Percentiles rank a stretch among this genome's conserved stretches.
phyloP scores from a whole-genome alignment of 2,888 invertebrate genomes.

The Tetanocera ferruginea region DNA sequence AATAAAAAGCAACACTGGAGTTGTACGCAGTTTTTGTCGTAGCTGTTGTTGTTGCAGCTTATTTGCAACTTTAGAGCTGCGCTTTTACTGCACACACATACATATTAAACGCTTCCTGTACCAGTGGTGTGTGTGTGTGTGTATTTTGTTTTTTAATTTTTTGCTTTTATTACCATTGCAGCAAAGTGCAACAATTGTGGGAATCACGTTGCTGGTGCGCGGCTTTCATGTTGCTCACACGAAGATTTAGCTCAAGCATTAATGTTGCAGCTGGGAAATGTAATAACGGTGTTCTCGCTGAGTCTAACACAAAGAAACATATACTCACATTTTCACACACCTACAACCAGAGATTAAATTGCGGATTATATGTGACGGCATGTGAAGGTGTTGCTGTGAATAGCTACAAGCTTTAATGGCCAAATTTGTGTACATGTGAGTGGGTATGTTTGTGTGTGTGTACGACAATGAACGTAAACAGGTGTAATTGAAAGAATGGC shows the following conservation, averaged over 20 bases:
- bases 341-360: constrained; percentile 8
- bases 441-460: constrained; percentile 18
- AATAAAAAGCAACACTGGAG: background rate
- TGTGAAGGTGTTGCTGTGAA: background rate
- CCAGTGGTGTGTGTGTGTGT: background rate
- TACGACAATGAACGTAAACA: constrained; percentile 37
- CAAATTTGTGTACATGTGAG: constrained; percentile 1
- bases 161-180: background rate
- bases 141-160: background rate
- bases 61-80: background rate
- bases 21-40: background rate
- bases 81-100: background rate
- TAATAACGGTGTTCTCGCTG: constrained; percentile 28
- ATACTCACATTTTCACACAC: background rate
- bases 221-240: constrained; percentile 5
- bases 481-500: constrained; percentile 30
- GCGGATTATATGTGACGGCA: background rate
- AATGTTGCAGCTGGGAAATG: constrained; percentile 37
- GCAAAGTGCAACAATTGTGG: background rate
- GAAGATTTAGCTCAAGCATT: constrained; percentile 18
- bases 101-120: background rate
- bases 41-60: background rate
- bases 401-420: background rate
- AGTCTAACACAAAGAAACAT: background rate
- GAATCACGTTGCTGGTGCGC: background rate